phyloP scores from a whole-genome alignment of 1,140 invertebrate species.

The Telenomus remus region DNA sequence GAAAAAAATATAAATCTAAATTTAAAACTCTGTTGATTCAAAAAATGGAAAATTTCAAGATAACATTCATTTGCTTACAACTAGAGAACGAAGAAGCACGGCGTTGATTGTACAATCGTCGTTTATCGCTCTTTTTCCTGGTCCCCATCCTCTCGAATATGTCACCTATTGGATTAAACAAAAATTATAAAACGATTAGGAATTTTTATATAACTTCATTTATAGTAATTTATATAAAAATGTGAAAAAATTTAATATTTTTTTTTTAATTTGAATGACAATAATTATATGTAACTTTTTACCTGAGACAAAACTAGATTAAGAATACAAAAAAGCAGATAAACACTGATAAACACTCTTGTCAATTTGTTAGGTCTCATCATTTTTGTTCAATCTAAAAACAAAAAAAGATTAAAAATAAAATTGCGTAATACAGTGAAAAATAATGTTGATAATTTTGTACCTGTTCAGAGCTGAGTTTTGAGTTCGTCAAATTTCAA shows the following conservation, averaged over 20 bases:
- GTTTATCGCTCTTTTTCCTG: slow-evolving; percentile 4
- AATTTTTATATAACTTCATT: neutral
- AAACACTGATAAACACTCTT: neutral
- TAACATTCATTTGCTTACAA: neutral
- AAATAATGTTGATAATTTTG: too few species aligned
- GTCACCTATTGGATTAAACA: slow-evolving; percentile 5
- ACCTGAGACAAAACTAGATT: neutral
- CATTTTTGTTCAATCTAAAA: neutral
- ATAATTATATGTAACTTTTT: neutral
- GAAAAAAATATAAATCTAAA: too few species aligned
- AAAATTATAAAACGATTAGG: neutral
- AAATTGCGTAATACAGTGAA: too few species aligned
- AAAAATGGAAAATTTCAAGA: neutral
- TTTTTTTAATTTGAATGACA: too few species aligned
- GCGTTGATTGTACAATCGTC: neutral
- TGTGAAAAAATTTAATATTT: too few species aligned
- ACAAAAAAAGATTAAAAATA: too few species aligned
- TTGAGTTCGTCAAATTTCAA: too few species aligned
- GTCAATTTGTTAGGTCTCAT: neutral
- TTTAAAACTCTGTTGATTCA: too few species aligned
- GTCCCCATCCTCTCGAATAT: slow-evolving; percentile 6
- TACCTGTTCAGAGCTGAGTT: too few species aligned
- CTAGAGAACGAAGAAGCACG: slow-evolving; percentile 64
- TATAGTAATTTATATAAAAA: neutral
- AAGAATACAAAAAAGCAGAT: neutral